Evolutionary conservation across 1,140 invertebrate species (phyloP).

Genomic region (Monomorium pharaonis): DNA sequence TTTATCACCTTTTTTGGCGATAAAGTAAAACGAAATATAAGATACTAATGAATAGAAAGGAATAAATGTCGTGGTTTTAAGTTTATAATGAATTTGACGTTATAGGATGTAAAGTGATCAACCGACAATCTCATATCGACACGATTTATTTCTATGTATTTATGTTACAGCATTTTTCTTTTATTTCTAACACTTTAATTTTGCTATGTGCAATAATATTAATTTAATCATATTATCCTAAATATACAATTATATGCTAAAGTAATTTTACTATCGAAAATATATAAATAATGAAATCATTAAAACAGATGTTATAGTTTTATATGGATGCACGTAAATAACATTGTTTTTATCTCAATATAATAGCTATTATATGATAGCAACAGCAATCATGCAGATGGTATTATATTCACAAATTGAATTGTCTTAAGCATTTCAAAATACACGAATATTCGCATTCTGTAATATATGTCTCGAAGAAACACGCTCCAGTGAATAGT

Average conservation of each 20-base stretch:
- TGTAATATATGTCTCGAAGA: background rate
- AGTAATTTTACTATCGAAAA: background rate
- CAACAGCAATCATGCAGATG: slow-evolving; percentile 18
- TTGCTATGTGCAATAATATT: too few relatives aligned
- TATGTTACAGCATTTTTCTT: background rate
- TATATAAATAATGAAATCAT: too few relatives aligned
- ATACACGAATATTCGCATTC: slow-evolving; percentile 34
- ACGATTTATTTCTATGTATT: background rate
- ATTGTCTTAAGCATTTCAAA: slow-evolving; percentile 20
- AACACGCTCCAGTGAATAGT: background rate
- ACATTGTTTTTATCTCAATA: slow-evolving; percentile 8
- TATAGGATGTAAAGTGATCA: background rate
- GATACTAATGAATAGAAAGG: background rate
- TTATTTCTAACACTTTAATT: background rate
- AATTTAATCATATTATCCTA: background rate
- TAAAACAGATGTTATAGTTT: too few relatives aligned
- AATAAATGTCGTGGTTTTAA: background rate
- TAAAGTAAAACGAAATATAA: background rate
- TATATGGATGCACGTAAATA: background rate
- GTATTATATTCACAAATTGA: slow-evolving; percentile 8
- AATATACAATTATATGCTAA: slow-evolving; percentile 19
- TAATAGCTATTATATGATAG: background rate
- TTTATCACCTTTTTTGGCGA: background rate
- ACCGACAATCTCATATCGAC: background rate
- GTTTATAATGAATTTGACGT: slow-evolving; percentile 7